These are phyloP conservation scores for Lasioglossum baleicum DNA, from an alignment of 1,140 invertebrate genomes.

Conservation along the genomic window DNA sequence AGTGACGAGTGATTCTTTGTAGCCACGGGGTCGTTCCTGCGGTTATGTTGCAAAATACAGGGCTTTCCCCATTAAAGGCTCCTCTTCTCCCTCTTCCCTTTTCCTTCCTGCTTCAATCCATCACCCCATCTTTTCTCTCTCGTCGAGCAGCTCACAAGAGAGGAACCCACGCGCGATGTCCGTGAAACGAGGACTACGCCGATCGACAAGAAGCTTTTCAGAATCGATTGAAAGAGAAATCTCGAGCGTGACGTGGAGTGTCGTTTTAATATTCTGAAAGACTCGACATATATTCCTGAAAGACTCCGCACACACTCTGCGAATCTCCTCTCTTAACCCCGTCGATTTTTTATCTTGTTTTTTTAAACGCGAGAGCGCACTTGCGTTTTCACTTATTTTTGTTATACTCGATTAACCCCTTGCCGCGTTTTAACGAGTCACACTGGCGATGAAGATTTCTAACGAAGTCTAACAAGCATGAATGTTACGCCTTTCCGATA, in stretches of 20 bases:
- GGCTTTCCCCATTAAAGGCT: slow-evolving; percentile 55
- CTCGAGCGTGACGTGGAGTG: neutral
- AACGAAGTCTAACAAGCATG: too few relatives aligned
- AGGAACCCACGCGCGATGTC: slow-evolving; percentile 38
- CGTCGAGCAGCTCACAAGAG: neutral
- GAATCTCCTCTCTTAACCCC: too few relatives aligned
- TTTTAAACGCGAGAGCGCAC: too few relatives aligned
- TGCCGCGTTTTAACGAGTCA: too few relatives aligned
- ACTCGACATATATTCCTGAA: neutral
- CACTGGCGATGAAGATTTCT: too few relatives aligned
- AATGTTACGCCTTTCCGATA: too few relatives aligned
- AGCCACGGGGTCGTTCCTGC: slow-evolving; percentile 55
- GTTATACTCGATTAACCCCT: too few relatives aligned
- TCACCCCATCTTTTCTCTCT: slow-evolving; percentile 1
- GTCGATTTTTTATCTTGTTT: too few relatives aligned
- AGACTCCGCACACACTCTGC: too few relatives aligned
- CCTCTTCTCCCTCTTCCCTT: slow-evolving; percentile 20
- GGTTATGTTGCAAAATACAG: slow-evolving; percentile 63
- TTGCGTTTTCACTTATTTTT: too few relatives aligned
- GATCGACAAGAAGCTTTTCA: slow-evolving; percentile 12
- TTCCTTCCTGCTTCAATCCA: too few relatives aligned
- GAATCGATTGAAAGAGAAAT: slow-evolving; percentile 22
- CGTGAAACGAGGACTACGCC: slow-evolving; percentile 19
- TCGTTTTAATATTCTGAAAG: slow-evolving; percentile 30
- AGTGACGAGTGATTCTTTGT: slow-evolving; percentile 64